Base-by-base conservation (phyloP, 2,888 invertebrate species). In the Melipona beecheii region DNA sequence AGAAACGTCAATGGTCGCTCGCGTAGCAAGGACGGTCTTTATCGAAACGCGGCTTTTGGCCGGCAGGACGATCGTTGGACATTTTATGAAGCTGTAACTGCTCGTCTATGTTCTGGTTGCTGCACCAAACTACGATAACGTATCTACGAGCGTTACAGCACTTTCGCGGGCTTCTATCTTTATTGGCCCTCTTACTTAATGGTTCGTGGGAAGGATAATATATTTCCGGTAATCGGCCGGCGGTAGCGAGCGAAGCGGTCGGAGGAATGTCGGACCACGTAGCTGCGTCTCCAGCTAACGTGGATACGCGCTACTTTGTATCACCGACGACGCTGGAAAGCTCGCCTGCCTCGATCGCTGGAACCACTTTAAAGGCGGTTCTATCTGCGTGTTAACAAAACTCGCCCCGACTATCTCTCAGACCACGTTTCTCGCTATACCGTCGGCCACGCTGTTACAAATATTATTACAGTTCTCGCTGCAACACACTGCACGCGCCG, bases 31-130 rank as follows among this genome's bases (percentile, higher is more conserved):
- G 54, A 60, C 54, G 68, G 72, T 72, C 65, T 75, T 66, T 79
- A 75, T 75, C 78, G 17, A 64, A 68, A 52, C 43, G 24, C 62
- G 65, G 27, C 62, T 31, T 62, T 49, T 9, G 60, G 17, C 15
- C 49, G 43, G 43, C 24, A 36, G 74, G 75, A 80, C 80, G 86
- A 84, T 80, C 80, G 64, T 78, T 70, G 54, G 70, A 43, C 81
- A 75, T 84, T 87, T 87, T 88, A 87, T 76, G 88, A 72, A 65
- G 81, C 75, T 74, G 79, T 86, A 88, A 84, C 80, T 58, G 71
- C 65, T 69, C 68, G 74, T 74, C 78, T 66, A 71, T 64, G 83
- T 75, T 64, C 79, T 78, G 71, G 72, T 60, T 56, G 71, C 54
- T 54, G 56, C 77, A 76, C 78, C 36, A 74, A 86, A 60, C 84